A percentile compares a stretch with the other conserved stretches of the same genome.
These are phyloP conservation scores for Ectropis grisescens DNA, from an alignment of 1,140 invertebrate genomes.

Conservation along the genomic window DNA sequence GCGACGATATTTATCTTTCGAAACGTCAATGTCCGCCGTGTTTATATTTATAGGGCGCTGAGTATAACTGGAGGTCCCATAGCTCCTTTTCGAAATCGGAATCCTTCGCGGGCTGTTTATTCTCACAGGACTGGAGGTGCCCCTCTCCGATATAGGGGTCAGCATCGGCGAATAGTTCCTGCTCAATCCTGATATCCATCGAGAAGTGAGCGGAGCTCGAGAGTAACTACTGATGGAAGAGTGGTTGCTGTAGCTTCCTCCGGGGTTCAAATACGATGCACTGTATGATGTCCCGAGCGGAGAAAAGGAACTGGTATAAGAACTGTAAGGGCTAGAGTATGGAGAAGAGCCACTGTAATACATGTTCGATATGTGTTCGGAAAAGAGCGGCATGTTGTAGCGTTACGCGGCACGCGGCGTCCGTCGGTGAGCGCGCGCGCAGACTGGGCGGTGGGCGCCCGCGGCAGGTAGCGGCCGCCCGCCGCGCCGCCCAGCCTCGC, in stretches of 20 bases:
- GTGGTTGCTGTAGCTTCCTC: conserved; percentile 71
- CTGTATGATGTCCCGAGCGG: conserved; percentile 54
- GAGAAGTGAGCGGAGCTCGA: conserved; percentile 38
- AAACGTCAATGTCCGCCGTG: conserved; percentile 87
- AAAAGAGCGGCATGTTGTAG: conserved; percentile 71
- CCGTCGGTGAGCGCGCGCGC: conserved; percentile 26
- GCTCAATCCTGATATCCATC: conserved; percentile 42
- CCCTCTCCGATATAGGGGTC: conserved; percentile 79
- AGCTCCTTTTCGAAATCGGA: conserved; percentile 36
- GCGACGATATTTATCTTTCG: conserved; percentile 71
- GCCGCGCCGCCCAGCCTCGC: conserved; percentile 37
- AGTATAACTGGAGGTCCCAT: conserved; percentile 59
- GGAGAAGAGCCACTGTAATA: conserved; percentile 67
- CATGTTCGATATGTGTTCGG: conserved; percentile 70
- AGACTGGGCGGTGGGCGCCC: conserved; percentile 25
- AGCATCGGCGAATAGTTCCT: conserved; percentile 78
- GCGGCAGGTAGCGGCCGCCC: conserved; percentile 12
- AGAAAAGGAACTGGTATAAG: conserved; percentile 38
- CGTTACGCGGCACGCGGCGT: conserved; percentile 20
- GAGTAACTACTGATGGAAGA: conserved; percentile 66
- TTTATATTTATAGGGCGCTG: conserved; percentile 78
- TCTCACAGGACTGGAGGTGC: conserved; percentile 44
- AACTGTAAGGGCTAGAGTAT: conserved; percentile 37
- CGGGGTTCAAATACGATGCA: conserved; percentile 60
- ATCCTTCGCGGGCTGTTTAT: conserved; percentile 53